Evolutionary conservation across 37 sponge, comb jelly and placozoan genomes (phyloP).

Genomic region (Agelas oroides): DNA sequence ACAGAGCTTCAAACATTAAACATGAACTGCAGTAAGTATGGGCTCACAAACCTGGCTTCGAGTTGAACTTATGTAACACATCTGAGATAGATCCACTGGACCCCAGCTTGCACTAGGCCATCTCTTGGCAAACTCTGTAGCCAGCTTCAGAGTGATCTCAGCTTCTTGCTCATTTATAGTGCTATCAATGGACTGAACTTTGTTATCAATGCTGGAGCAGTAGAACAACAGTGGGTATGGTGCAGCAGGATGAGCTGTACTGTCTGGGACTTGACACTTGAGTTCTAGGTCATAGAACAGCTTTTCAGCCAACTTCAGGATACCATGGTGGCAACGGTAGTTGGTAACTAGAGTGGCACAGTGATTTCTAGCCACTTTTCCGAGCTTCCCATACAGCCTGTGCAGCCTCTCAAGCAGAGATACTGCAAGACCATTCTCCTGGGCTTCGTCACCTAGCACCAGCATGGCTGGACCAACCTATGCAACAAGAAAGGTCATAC

Average conservation of each 20-base stretch:
- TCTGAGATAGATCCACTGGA: not conserved
- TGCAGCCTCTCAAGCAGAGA: constrained; percentile 68
- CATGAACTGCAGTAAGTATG: no score
- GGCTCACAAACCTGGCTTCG: constrained; percentile 38
- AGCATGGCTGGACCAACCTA: constrained; percentile 76
- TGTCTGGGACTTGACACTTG: not conserved
- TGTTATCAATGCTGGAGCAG: constrained; percentile 48
- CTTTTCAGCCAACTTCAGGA: constrained; percentile 41
- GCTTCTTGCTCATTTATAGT: constrained; percentile 42
- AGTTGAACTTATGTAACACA: constrained; percentile 52
- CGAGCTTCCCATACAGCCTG: constrained; percentile 8
- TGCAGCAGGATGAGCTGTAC: constrained; percentile 39
- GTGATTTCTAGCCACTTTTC: not conserved
- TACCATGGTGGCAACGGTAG: constrained; percentile 65
- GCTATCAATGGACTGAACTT: not conserved
- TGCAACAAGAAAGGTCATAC: not conserved
- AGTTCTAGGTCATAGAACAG: constrained; percentile 60
- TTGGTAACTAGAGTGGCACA: constrained; percentile 42
- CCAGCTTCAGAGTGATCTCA: constrained; percentile 18
- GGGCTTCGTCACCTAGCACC: constrained; percentile 66
- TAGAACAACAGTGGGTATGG: constrained; percentile 53
- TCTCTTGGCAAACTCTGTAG: constrained; percentile 13
- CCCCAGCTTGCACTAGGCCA: constrained; percentile 60
- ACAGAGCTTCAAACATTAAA: no score
- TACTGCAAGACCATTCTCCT: constrained; percentile 45